phyloP scores from a whole-genome alignment of 2,797 vertebrate species.

The Anas capensis region DNA sequence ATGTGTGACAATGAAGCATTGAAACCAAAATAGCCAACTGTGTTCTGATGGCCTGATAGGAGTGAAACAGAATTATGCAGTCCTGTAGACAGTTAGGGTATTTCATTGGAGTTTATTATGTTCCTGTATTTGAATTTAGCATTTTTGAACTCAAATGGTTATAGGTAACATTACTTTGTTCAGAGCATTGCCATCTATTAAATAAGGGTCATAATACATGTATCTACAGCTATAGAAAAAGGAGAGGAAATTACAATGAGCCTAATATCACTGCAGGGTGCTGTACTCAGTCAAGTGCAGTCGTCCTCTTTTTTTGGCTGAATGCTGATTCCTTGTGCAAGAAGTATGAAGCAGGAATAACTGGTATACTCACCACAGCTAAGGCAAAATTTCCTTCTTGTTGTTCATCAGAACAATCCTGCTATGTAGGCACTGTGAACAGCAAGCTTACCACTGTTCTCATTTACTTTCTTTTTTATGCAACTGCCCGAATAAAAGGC shows the following conservation, averaged over 20 bases:
- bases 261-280: not conserved
- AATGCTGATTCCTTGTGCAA: not conserved
- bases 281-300: not conserved
- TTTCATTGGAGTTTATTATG: not conserved
- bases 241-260: not conserved
- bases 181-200: not conserved
- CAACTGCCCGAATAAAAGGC: not conserved
- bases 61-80: not conserved
- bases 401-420: not conserved
- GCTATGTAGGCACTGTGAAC: not conserved
- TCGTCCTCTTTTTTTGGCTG: not conserved
- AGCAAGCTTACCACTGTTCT: not conserved
- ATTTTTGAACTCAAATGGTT: not conserved
- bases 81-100: not conserved
- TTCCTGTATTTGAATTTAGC: not conserved
- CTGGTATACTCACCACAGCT: not conserved
- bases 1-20: not conserved
- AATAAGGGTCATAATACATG: not conserved
- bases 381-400: not conserved
- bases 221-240: not conserved
- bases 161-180: not conserved
- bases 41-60: not conserved
- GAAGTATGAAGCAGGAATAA: not conserved
- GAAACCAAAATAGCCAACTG: not conserved
- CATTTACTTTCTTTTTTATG: not conserved